Base-by-base conservation (phyloP, 1,140 invertebrate species). In the Microvelia longipes region DNA sequence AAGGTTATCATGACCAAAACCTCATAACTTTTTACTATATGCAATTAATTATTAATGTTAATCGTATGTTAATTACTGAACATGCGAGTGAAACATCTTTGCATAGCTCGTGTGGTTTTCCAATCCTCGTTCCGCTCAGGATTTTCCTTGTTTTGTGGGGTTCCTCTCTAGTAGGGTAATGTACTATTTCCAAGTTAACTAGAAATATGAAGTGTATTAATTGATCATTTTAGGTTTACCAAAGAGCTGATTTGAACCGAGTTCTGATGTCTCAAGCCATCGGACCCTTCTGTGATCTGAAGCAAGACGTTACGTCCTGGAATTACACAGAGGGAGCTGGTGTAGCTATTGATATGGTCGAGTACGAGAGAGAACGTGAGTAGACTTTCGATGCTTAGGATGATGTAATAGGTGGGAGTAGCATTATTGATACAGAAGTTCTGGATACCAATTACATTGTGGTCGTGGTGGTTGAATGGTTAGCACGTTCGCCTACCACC, bases 321-420 rank as follows among this genome's bases (percentile, higher is more conserved):
- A 92, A 93, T 79, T 89, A 90, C 76, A 89, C 89, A 0, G 89
- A 96, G 77, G 95, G 95, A 28, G 94, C 96, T 66, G 90, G 91
- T 68, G 92, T 98, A 27, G 87, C 91, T 64, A 79, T 98, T 1
- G 88, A 92, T 73, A 89, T 98, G 85, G 85, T 89, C 70, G 95
- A 98, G 81, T 94, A 93, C 79, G 94, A 96, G 81, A 83, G 93
- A 82, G 90, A 94, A 80, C 85, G 92, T 85, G 81, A 85, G 86
- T 81, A 28, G 63, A 71, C 60, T 67, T 66, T 73, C 64, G 30
- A 71, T 62, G 29, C 69, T 11, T 19, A 60, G 19, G 35, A 11
- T 60, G 35, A 11, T 60, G 11, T 60, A 60, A 19, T 64, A 24
- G 15, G 15, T 24, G 15, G 15, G 15, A 64, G 25, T 26, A 60